Conservation (phyloP, 2,113 vertebrate genomes). For the Actenoides lindsayi region DNA sequence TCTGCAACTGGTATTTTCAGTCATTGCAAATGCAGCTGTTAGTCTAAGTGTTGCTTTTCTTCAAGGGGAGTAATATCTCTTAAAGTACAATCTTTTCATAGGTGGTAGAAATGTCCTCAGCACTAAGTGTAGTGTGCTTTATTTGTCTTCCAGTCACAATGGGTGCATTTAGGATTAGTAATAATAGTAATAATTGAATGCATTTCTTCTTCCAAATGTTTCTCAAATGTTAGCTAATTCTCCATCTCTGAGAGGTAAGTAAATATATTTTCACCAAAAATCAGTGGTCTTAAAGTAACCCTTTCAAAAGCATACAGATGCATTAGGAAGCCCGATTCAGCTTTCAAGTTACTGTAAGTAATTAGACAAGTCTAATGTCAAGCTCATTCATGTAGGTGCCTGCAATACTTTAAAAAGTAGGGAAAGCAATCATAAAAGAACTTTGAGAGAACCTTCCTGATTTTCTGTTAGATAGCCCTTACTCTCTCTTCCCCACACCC, state of each 20-base stretch:
- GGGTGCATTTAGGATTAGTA: not conserved
- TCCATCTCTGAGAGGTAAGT: slow-evolving; percentile 37
- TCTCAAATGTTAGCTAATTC: slow-evolving; percentile 33
- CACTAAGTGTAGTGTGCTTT: not conserved
- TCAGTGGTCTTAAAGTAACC: not conserved
- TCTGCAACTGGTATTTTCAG: not conserved
- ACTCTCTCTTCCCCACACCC: not conserved
- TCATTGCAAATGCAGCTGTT: not conserved
- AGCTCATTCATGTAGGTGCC: not conserved
- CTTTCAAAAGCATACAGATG: not conserved
- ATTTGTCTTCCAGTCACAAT: not conserved
- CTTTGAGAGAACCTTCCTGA: not conserved
- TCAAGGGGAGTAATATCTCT: not conserved
- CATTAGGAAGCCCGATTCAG: not conserved
- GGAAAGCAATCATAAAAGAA: not conserved
- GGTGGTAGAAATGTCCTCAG: not conserved
- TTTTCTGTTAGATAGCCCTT: not conserved
- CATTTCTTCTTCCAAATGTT: slow-evolving; percentile 47
- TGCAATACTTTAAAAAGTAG: not conserved
- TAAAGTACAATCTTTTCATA: not conserved
- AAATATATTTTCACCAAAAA: not conserved
- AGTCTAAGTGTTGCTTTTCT: not conserved
- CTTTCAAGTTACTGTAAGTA: not conserved
- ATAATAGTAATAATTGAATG: not conserved
- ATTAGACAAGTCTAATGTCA: not conserved